Percentiles rank a stretch among this genome's conserved stretches.
Conservation (phyloP, 2,113 vertebrate species). For the Scytalopus superciliaris region DNA sequence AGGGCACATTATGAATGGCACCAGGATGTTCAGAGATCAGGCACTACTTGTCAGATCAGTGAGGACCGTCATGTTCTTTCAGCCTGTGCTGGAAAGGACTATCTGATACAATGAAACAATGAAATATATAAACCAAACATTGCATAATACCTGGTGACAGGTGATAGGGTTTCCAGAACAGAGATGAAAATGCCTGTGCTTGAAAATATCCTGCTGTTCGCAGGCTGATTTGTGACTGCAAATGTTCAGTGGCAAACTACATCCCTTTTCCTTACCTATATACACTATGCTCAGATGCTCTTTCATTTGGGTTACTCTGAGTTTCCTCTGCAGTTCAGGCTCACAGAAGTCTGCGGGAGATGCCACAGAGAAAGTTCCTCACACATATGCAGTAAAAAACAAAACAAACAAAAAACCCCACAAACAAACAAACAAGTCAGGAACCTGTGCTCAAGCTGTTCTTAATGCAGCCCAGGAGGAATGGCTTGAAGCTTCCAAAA, state of each 20-base stretch:
- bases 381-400: not conserved
- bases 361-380: not conserved
- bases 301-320: not conserved
- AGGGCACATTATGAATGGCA: accelerated
- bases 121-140: not conserved
- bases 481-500: not conserved
- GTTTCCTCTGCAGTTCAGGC: not conserved
- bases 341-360: not conserved
- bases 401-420: no score
- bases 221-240: not conserved
- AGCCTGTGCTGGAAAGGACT: not conserved
- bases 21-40: not conserved
- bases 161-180: not conserved
- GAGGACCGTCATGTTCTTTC: not conserved
- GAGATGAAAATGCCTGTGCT: not conserved
- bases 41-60: not conserved
- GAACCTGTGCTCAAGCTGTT: not conserved
- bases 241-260: not conserved
- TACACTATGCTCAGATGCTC: not conserved
- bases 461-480: not conserved
- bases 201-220: not conserved
- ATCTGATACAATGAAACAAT: not conserved
- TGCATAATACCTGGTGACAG: not conserved
- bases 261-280: not conserved
- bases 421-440: no score